These are phyloP conservation scores for Tigriopus californicus DNA, from an alignment of 2,888 invertebrate species.

Conservation along the genomic window DNA sequence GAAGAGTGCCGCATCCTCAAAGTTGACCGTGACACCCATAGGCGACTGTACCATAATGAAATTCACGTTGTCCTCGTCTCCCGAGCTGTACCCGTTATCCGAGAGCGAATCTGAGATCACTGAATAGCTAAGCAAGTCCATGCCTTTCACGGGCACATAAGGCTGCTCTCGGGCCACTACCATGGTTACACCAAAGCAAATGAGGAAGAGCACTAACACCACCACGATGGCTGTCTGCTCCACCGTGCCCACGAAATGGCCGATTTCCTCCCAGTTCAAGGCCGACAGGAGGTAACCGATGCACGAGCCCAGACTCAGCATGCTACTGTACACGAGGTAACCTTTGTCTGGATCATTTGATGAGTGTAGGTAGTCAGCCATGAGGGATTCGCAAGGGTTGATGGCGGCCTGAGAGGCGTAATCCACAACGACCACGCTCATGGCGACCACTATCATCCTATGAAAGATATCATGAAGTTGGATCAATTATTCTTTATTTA, in stretches of 20 bases:
- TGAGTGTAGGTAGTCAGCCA: constrained; percentile 22
- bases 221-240: constrained; percentile 22
- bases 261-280: constrained; percentile 21
- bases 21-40: too few relatives aligned
- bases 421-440: constrained; percentile 23
- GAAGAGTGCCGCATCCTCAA: too few relatives aligned
- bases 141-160: background rate
- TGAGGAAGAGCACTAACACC: constrained; percentile 21
- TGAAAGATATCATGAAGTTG: too few relatives aligned
- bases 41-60: too few relatives aligned
- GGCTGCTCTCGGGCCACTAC: constrained; percentile 21
- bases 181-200: constrained; percentile 22
- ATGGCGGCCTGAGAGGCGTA: constrained; percentile 23
- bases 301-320: constrained; percentile 24
- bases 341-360: constrained; percentile 17
- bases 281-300: constrained; percentile 25
- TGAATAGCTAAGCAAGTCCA: too few relatives aligned
- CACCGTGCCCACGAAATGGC: background rate
- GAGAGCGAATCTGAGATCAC: too few relatives aligned
- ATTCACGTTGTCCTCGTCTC: too few relatives aligned
- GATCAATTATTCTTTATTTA: too few relatives aligned
- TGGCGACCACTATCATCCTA: background rate
- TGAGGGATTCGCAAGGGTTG: constrained; percentile 24
- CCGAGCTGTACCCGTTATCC: too few relatives aligned
- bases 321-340: constrained; percentile 24